Evolutionary conservation across 2,888 invertebrate genomes (phyloP).

Genomic region (Amblyjoppa proteus): DNA sequence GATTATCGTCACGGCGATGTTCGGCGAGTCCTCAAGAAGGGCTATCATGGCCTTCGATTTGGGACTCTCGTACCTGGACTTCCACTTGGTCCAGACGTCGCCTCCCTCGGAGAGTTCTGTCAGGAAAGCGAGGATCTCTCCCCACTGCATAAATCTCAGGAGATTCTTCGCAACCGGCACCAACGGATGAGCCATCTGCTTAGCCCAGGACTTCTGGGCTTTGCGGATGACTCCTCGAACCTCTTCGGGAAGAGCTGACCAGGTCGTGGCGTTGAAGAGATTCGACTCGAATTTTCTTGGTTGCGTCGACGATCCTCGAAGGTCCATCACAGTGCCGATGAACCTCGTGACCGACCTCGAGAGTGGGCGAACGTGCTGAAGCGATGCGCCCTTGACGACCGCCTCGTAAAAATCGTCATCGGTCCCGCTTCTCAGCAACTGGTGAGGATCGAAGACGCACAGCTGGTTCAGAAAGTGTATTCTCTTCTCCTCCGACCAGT

Average conservation of each 20-base stretch:
- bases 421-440: slow-evolving; percentile 77
- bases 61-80: slow-evolving; percentile 75
- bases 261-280: slow-evolving; percentile 77
- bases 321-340: slow-evolving; percentile 69
- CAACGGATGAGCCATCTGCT: slow-evolving; percentile 47
- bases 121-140: slow-evolving; percentile 58
- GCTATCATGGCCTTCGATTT: slow-evolving; percentile 75
- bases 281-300: slow-evolving; percentile 70
- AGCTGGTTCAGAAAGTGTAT: slow-evolving; percentile 75
- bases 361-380: slow-evolving; percentile 70
- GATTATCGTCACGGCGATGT: slow-evolving; percentile 75
- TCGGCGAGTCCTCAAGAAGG: slow-evolving; percentile 79
- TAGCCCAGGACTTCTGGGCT: slow-evolving; percentile 75
- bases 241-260: slow-evolving; percentile 75
- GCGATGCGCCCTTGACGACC: slow-evolving; percentile 52
- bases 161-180: slow-evolving; percentile 30
- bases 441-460: slow-evolving; percentile 79
- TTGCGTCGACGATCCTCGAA: slow-evolving; percentile 37
- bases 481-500: slow-evolving; percentile 74
- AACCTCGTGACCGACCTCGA: slow-evolving; percentile 71
- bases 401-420: slow-evolving; percentile 76
- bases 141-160: slow-evolving; percentile 41
- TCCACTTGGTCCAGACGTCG: slow-evolving; percentile 79
- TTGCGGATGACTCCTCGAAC: slow-evolving; percentile 69
- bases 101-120: slow-evolving; percentile 77